Percentiles rank a stretch among this genome's conserved stretches.
phyloP scores from a whole-genome alignment of 2,888 invertebrate genomes.

The Cataglyphis albicans region DNA sequence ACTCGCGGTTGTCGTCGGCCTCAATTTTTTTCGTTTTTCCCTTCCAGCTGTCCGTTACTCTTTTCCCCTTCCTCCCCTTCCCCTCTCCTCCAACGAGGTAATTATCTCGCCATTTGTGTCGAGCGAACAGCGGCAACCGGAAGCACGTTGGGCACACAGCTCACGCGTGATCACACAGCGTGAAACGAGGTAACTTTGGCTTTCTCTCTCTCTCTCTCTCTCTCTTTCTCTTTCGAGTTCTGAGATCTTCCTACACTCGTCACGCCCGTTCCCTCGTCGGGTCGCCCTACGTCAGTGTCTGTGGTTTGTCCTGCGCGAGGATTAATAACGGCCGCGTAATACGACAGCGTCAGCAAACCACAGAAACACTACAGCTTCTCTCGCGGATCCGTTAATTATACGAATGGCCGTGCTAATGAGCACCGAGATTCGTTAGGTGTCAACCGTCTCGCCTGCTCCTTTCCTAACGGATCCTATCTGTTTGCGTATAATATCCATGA shows the following conservation, averaged over 20 bases:
- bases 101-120: conserved; percentile 76
- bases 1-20: conserved; percentile 38
- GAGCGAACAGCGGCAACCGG: conserved; percentile 60
- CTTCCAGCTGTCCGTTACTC: conserved; percentile 54
- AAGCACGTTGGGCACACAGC: conserved; percentile 50
- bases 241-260: conserved; percentile 4
- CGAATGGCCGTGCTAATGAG: conserved; percentile 33
- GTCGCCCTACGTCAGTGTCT: neutral
- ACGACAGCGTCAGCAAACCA: conserved; percentile 37
- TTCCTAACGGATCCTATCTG: neutral
- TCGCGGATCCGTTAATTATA: conserved; percentile 38
- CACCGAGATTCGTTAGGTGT: conserved; percentile 50
- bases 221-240: neutral
- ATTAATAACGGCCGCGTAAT: conserved; percentile 36
- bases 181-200: conserved; percentile 65
- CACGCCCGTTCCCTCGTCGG: neutral
- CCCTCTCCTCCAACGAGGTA: conserved; percentile 64
- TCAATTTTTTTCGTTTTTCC: conserved; percentile 47
- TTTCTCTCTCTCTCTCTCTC: conserved; percentile 10
- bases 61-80: neutral
- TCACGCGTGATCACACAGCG: conserved; percentile 56
- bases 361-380: conserved; percentile 20
- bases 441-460: conserved; percentile 12
- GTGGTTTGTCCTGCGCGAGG: conserved; percentile 9
- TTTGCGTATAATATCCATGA: neutral